Conservation (phyloP, 2,113 vertebrate species). For the Chrysochloris asiatica region DNA sequence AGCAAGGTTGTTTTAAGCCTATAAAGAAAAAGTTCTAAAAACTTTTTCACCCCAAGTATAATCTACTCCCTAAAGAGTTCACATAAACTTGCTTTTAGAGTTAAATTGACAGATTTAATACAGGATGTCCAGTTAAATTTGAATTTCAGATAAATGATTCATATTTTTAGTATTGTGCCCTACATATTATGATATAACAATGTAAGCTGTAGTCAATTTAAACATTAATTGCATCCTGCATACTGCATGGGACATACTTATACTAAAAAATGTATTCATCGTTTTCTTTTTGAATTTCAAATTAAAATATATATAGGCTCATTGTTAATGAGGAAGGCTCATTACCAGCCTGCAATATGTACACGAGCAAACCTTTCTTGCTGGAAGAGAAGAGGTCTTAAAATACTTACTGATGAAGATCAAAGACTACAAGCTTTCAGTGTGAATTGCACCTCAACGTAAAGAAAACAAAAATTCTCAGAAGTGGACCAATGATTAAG, state of each 20-base stretch:
- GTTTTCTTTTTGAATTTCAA: slow-evolving; percentile 14
- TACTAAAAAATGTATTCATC: background rate
- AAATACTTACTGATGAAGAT: too few species aligned
- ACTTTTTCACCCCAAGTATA: background rate
- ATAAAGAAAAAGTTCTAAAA: slow-evolving; percentile 28
- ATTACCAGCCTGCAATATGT: too few species aligned
- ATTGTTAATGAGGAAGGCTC: too few species aligned
- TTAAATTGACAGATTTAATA: slow-evolving; percentile 10
- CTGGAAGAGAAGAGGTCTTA: too few species aligned
- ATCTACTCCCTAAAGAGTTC: slow-evolving; percentile 16
- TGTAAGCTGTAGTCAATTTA: background rate
- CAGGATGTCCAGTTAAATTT: background rate
- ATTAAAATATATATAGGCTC: too few species aligned
- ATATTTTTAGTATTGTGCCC: background rate
- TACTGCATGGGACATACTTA: background rate
- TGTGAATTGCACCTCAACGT: too few species aligned
- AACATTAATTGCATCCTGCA: background rate
- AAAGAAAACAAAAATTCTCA: too few species aligned
- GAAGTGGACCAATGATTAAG: too few species aligned
- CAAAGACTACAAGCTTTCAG: too few species aligned
- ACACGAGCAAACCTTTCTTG: too few species aligned
- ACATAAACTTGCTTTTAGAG: background rate
- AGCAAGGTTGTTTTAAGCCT: too few species aligned
- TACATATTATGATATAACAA: background rate
- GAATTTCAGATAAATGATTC: slow-evolving; percentile 16